Conservation (phyloP, 2,797 vertebrate genomes). For the Oreochromis grahami region DNA sequence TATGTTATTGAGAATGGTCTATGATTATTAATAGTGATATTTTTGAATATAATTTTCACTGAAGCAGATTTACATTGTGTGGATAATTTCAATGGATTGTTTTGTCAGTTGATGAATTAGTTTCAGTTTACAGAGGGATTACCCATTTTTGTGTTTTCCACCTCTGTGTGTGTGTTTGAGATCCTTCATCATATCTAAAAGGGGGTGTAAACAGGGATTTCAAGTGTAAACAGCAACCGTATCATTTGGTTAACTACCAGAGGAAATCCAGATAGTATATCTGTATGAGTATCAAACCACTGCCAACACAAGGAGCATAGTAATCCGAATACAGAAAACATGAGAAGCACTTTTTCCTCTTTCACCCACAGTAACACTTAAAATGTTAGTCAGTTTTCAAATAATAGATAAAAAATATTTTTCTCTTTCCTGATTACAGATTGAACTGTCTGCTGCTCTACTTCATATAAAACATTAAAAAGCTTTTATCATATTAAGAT, state of each 20-base stretch:
- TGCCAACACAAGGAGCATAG: background rate
- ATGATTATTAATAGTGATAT: background rate
- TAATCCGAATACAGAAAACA: constrained; percentile 4
- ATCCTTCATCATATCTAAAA: background rate
- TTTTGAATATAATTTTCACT: background rate
- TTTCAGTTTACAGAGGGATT: constrained; percentile 56
- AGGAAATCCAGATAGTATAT: background rate
- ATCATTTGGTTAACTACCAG: constrained; percentile 24
- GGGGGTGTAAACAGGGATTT: background rate
- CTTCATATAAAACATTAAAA: background rate
- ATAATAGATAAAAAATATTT: background rate
- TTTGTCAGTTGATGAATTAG: constrained; percentile 25
- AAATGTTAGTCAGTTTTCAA: background rate
- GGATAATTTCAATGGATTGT: background rate
- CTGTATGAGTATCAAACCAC: background rate
- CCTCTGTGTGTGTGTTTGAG: too few relatives aligned
- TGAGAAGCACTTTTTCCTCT: background rate
- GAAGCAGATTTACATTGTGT: background rate
- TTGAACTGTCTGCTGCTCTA: background rate
- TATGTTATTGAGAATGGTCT: background rate
- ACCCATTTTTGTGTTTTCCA: background rate
- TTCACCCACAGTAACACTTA: background rate
- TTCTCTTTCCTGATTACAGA: background rate
- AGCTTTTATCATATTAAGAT: background rate
- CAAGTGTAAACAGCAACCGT: background rate